Base-by-base conservation (phyloP, 2,113 vertebrate genomes). In the Alethe castanea region DNA sequence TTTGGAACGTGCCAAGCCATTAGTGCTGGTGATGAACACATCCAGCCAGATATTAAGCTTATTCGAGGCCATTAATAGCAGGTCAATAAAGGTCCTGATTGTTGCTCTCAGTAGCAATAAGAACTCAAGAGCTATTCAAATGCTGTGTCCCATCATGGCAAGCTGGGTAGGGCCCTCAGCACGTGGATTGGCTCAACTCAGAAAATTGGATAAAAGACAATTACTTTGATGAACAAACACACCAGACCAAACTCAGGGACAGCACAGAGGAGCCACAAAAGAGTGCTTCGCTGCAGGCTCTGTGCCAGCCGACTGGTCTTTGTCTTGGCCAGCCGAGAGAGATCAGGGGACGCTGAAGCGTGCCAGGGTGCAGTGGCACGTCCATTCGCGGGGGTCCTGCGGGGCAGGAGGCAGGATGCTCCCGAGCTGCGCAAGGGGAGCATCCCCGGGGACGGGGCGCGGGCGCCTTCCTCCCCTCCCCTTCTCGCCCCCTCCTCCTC, bases 61-160 rank as follows among this genome's bases (percentile, higher is more conserved):
- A 14, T 14, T 31, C 0, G 0, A 79, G 15, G 45, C 23, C 36
- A 1, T 26, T 57, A 11, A 13, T 7, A 31, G 19, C 0, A 1
- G 33, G 25, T 42, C 54, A 80, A 2, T 28, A 35, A 70, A 83
- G 25, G 72, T 50, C 29, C 31, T 0, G 0, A 16, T 9, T 8
- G 6, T 8, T 64, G 22, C 24, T 67, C 42, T 93, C 48, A 25
- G 19, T 1, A 45, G 18, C 80, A 74, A 9, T 12, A 48, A 36
- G 48, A 54, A 57, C 22, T 45, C 59, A 0, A 64, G 53, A 35
- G 70, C 35, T 60, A 14, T 40, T 81, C 69, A 72, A 80, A 86
- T 33, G 35, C 44, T 26, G 24, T 19, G 24, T 36, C 19, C 38
- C 48, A 17, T 35, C 25, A 35, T 3, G 5, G 54, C 28, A n/a